Base-by-base conservation (phyloP, 2,888 invertebrate species). In the Chouioia cunea region DNA sequence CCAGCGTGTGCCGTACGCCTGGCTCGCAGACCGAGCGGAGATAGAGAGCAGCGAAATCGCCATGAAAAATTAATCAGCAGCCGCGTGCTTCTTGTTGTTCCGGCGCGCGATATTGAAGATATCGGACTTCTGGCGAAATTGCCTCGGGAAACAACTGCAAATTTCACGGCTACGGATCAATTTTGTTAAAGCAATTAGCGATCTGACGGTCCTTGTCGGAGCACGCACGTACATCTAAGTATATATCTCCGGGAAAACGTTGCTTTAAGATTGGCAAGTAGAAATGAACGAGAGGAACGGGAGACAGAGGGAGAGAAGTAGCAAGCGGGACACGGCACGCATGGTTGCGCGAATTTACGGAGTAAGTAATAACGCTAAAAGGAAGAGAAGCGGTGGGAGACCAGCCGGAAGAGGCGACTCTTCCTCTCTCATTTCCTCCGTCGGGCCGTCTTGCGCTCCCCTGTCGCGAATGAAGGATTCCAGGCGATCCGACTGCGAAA, bases 251-350 rank as follows among this genome's bases (percentile, higher is more conserved):
- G 48, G 15, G n/a, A 50, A 16, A 27, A 27, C 12, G 1, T 48
- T 27, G 48, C 50, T 80, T 82, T 81, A 80, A 79, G 79, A 83
- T 82, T 82, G 77, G 78, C 81, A 83, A 83, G 83, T 84, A 83
- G 81, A 81, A 82, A 79, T 80, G 82, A 81, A 79, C 76, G 76
- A 78, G 76, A 74, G 12, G n/a, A n/a, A n/a, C n/a, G n/a, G n/a
- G n/a, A n/a, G n/a, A 44, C 74, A 77, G 76, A 71, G 71, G 73
- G 59, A 70, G 73, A 76, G 78, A 80, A 79, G 77, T 73, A 76
- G 76, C 77, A 78, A 36, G 2, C 20, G 77, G 74, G 77, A 79
- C 48, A 15, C 47, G 23, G 62, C 16, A n/a, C 27, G 27, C 27
- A 27, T 12, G 15, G 15, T 16, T 79, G 77, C 73, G 77, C 76